A percentile compares a stretch with the other conserved stretches of the same genome.
Conservation (phyloP, 1,140 invertebrate genomes). For the Drosophila kanapiae region DNA sequence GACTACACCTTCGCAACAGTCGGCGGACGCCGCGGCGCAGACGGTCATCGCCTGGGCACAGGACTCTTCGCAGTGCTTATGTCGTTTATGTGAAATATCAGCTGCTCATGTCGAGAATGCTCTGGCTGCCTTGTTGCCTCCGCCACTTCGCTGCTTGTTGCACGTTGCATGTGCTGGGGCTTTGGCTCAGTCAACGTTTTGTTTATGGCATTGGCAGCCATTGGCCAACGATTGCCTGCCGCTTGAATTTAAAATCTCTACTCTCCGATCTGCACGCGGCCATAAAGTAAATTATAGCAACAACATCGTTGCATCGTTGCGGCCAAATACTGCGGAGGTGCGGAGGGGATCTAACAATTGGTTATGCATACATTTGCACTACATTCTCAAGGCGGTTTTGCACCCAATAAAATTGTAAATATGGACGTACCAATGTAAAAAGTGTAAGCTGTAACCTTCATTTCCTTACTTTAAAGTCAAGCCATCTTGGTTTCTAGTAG, state of each 20-base stretch:
- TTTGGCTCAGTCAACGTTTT: constrained; percentile 63
- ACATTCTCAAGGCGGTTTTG: constrained; percentile 59
- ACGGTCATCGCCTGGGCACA: constrained; percentile 41
- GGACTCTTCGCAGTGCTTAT: constrained; percentile 72
- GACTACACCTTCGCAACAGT: constrained; percentile 69
- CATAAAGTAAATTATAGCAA: constrained; percentile 75
- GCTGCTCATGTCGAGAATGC: constrained; percentile 83
- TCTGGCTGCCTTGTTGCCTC: constrained; percentile 71
- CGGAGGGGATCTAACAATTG: constrained; percentile 38
- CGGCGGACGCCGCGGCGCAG: constrained; percentile 17
- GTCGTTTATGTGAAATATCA: constrained; percentile 84
- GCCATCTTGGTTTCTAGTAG: neutral
- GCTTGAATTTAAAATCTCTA: constrained; percentile 77
- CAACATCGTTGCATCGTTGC: constrained; percentile 38
- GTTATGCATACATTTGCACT: constrained; percentile 73
- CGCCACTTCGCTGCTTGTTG: constrained; percentile 61
- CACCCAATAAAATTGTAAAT: constrained; percentile 64
- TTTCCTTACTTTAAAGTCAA: neutral
- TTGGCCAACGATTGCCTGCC: constrained; percentile 70
- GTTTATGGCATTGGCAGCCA: constrained; percentile 76
- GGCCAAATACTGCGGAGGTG: constrained; percentile 3
- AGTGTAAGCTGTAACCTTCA: neutral
- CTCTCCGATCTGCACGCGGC: constrained; percentile 31
- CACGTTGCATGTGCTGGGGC: constrained; percentile 34
- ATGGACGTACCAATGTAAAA: neutral